These are phyloP conservation scores for Lagorchestes hirsutus DNA, from an alignment of 2,797 vertebrate species.

Conservation along the genomic window DNA sequence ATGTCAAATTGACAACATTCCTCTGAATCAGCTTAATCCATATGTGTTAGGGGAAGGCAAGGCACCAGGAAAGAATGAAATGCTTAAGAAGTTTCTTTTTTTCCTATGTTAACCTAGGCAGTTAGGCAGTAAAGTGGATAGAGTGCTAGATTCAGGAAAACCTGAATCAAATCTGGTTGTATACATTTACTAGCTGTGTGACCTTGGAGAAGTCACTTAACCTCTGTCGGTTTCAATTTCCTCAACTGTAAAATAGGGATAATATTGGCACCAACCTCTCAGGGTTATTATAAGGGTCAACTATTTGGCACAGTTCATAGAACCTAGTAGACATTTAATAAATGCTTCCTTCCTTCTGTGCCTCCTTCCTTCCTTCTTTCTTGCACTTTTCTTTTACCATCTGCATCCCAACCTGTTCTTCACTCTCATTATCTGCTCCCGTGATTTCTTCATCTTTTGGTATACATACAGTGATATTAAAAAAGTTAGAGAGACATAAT, in stretches of 20 bases:
- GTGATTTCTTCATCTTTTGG: too few relatives aligned
- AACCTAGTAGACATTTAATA: too few relatives aligned
- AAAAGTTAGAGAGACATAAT: too few relatives aligned
- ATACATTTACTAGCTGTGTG: background rate
- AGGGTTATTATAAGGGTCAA: background rate
- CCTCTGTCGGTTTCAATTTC: too few relatives aligned
- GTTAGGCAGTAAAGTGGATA: background rate
- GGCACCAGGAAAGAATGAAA: background rate
- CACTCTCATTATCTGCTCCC: too few relatives aligned
- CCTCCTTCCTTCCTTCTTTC: background rate
- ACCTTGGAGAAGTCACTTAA: too few relatives aligned
- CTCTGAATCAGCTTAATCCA: background rate
- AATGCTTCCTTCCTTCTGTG: too few relatives aligned
- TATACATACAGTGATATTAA: too few relatives aligned
- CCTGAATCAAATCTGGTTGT: background rate
- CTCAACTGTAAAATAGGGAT: too few relatives aligned
- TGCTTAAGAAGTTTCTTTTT: background rate
- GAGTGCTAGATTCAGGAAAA: background rate
- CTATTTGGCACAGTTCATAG: background rate
- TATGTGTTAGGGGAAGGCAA: background rate
- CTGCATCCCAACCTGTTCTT: too few relatives aligned
- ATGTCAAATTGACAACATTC: background rate
- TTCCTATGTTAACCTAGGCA: background rate
- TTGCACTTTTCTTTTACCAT: background rate
- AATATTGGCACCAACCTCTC: background rate